These are phyloP conservation scores for Xyliphius kryptos DNA, from an alignment of 2,113 vertebrate species.

Conservation along the genomic window DNA sequence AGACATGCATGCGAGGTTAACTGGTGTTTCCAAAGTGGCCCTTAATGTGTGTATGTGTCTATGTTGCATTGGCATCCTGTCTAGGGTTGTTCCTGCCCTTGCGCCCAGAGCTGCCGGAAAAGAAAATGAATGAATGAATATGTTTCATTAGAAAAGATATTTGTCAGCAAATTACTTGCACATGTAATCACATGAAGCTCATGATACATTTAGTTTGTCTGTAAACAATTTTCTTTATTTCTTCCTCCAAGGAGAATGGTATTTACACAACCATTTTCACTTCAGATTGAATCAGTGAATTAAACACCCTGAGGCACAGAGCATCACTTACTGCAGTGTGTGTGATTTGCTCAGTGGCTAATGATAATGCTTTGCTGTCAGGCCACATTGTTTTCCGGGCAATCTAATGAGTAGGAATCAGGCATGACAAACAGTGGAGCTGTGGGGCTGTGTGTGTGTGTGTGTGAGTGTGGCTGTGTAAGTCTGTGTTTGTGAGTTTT, in stretches of 20 bases:
- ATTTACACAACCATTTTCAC: constrained; percentile 5
- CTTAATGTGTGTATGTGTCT: too few species aligned
- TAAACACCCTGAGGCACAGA: not conserved
- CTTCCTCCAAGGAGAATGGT: not conserved
- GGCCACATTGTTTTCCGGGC: constrained; percentile 21
- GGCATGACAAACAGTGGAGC: constrained; percentile 11
- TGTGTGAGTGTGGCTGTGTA: too few species aligned
- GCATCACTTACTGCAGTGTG: constrained; percentile 8
- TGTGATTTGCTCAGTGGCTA: constrained; percentile 27
- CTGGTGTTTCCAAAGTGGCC: too few species aligned
- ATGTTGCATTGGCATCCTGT: too few species aligned
- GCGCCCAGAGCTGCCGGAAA: too few species aligned
- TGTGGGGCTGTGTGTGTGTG: too few species aligned
- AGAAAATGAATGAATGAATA: too few species aligned
- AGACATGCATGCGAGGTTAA: too few species aligned
- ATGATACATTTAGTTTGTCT: not conserved
- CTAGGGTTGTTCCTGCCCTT: too few species aligned
- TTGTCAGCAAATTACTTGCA: not conserved
- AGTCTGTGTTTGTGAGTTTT: not conserved
- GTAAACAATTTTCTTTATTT: not conserved
- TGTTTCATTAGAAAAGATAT: not conserved
- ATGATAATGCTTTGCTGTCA: constrained; percentile 23
- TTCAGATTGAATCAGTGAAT: constrained; percentile 9
- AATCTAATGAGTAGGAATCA: constrained; percentile 21
- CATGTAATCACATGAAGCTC: not conserved